These are phyloP conservation scores for Cynaeus angustus DNA, from an alignment of 2,888 invertebrate species.

Conservation along the genomic window DNA sequence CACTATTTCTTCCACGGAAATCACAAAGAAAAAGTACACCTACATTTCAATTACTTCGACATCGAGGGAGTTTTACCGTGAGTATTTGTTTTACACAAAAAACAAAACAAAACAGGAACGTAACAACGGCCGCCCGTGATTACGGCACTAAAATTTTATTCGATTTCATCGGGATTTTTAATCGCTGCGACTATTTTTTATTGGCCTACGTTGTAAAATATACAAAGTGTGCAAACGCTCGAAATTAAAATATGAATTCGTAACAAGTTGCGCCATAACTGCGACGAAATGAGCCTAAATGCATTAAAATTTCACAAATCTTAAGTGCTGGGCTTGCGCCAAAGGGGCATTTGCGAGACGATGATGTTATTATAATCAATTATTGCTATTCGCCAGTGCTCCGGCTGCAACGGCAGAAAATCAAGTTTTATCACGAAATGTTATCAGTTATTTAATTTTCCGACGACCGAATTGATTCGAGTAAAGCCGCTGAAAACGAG, in stretches of 20 bases:
- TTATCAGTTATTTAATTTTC: no score
- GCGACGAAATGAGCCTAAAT: neutral
- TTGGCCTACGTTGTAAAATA: neutral
- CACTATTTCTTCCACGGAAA: conserved; percentile 93
- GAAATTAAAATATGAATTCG: conserved; percentile 1
- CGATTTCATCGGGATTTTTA: neutral
- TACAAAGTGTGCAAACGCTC: neutral
- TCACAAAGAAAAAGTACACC: conserved; percentile 83
- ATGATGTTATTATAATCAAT: neutral
- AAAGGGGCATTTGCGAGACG: neutral
- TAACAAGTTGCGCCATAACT: neutral
- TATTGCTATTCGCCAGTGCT: neutral
- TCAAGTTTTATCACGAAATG: no score
- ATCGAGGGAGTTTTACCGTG: conserved; percentile 96
- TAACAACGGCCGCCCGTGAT: no score
- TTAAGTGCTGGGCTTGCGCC: neutral
- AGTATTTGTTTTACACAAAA: no score
- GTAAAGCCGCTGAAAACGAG: no score
- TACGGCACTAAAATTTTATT: neutral
- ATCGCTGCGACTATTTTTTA: neutral
- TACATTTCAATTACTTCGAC: conserved; percentile 93
- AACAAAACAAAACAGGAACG: no score
- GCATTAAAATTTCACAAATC: conserved; percentile 1
- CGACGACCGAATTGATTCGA: no score
- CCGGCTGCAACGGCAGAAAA: no score